Evolutionary conservation across 2,888 invertebrate species (phyloP), one percentile per base, ranked within the genome.

Genomic region (Ashinkailepas kermadecensis): DNA sequence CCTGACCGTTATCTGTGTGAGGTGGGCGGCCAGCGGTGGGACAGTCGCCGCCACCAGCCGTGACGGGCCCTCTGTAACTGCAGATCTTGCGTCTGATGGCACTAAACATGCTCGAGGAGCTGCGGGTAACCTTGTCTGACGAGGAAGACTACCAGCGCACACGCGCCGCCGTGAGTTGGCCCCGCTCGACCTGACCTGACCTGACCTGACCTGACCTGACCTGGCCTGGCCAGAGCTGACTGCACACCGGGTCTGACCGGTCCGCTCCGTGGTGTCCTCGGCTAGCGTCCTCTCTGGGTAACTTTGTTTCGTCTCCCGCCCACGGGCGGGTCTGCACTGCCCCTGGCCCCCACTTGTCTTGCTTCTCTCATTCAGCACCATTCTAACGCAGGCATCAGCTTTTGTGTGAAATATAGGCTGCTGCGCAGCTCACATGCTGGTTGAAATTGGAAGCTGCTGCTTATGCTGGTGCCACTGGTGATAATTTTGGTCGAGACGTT

Each of bases 21-120:
- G 39, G 39, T 39, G 39, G 39, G 39, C 39, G 39, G 39, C 39
- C 39, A 39, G 39, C 39, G 39, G 4, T 39, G 39, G 39, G 39
- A 39, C 39, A 39, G 39, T 39, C 39, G 39, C 39, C 39, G 39
- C 39, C n/a, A 7, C 10, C 74, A 18, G 70, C 25, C 10, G 74
- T 74, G 74, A 74, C 74, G 39, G 70, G 9, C 1, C 15, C 74
- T 74, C 74, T 74, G 54, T 74, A 74, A 74, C 74, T 54, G 79
- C 79, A 79, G 79, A 79, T 79, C 23, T 79, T 79, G 21, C 58
- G 58, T 79, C 58, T 58, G 57, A 58, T 79, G 79, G 79, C 79
- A 79, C 58, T 79, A 58, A 57, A 79, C 79, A 58, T 59, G 79
- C 79, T 79, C 79, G 59, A 79, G n/a, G 59, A 79, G 79, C 79